Evolutionary conservation across 2,113 vertebrate species (phyloP), one percentile per base, ranked within the genome.

Genomic region (Progne subis): DNA sequence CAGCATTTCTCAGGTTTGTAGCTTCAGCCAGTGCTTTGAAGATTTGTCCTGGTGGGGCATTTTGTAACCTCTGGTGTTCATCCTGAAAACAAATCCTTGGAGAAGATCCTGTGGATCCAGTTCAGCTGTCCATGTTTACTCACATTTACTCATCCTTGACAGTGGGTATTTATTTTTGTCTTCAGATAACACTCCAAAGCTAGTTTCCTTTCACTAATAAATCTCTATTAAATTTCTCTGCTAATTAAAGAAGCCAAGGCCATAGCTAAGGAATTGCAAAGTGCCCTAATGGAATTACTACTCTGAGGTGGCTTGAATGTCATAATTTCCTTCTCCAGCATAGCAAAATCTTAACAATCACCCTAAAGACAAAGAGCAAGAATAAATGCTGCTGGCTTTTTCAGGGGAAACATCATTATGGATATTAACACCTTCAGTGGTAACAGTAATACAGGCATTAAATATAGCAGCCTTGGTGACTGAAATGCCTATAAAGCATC

Each of bases 361-460:
- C 61, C 49, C 81, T 92, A 81, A 91, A 88, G 50, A 76, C n/a
- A 24, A 93, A 94, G 24, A 94, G 60, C 7, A 14, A 75, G 31
- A 91, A 92, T 75, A 95, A 95, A 81, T 67, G 77, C 52, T 72
- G 78, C 56, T 68, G 63, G 77, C 44, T 94, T 94, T 92, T 92
- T 89, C 63, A 67, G 77, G 69, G 64, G 37, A 91, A 95, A 24
- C 46, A 61, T 87, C 78, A 87, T 90, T 68, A 85, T 81, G 49
- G 85, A 65, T 91, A 82, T 92, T 91, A 96, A 91, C 76, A 89
- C 71, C 70, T 95, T 78, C 34, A 41, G 74, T 70, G 88, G 67
- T 94, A 95, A 69, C 80, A 76, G 82, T 77, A 94, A 95, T 92
- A 84, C n/a, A 60, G 86, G 49, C 55, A 94, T 80, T 93, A 89